Base-by-base conservation (phyloP, 2,113 vertebrate genomes). In the Scophthalmus maximus region DNA sequence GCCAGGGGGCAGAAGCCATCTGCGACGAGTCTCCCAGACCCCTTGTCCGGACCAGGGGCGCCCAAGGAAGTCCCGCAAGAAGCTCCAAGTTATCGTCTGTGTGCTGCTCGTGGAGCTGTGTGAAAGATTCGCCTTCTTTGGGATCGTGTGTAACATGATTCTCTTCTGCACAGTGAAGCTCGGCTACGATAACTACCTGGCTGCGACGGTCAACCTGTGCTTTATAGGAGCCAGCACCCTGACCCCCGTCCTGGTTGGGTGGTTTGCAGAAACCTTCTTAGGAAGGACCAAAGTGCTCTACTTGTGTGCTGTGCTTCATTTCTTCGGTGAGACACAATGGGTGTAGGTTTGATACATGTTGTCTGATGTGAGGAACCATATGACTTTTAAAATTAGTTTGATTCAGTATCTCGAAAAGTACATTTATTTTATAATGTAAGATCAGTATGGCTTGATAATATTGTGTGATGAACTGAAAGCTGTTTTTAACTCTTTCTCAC, bases 91-190 rank as follows among this genome's bases (percentile, higher is more conserved):
- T 17, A 93, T 94, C 9, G 75, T 97, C 15, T 97, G 95, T 17
- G 87, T 96, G 36, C 88, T 98, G 78, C 90, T 97, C 23, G 95
- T 97, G 86, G 96, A 98, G 82, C 89, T 98, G 17, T 96, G 93
- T 0, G 96, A 98, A 82, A 93, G 95, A 32, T 97, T 98, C 78
- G 93, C 95, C 0, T 98, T 98, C 86, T 95, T 95, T 12, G 95
- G 96, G 79, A 95, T 98, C 0, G 92, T 97, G 38, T 97, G 97
- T 90, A 98, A 97, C 81, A 95, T 93, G 94, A 96, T 97, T 69
- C 90, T 97, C 8, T 98, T 97, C 87, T 98, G 96, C 90, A 97
- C 94, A 0, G 68, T 94, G 59, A 95, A 93, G 73, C 92, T 98
- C 0, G 95, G 95, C 74, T 96, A 96, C 15, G 25, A 40, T 67